Evolutionary conservation across 2,888 invertebrate genomes (phyloP), one percentile per base, ranked within the genome.

Genomic region (Drosophila paramelanica): DNA sequence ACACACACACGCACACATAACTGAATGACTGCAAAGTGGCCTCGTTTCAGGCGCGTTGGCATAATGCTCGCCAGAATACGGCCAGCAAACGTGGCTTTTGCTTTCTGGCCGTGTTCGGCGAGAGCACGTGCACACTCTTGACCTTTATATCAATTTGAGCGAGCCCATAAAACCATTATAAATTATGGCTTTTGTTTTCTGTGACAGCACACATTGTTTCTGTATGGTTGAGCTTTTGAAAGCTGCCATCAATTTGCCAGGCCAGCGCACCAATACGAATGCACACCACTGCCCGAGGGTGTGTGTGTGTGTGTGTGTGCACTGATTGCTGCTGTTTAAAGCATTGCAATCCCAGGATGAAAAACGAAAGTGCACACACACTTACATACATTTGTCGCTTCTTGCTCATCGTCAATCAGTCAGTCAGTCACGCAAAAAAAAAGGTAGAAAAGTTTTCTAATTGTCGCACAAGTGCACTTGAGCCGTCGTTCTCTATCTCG

Each of bases 71-170:
- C 51, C 60, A 33, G 61, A 61, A 52, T 47, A 46, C 43, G 60
- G 46, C 46, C 47, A 55, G 42, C 42, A 11, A 72, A 20, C 39
- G 38, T 56, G 52, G 50, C 57, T 53, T 36, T 51, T 49, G 49
- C 42, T 50, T 59, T 46, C 52, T 59, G 52, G 56, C 49, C 70
- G n/a, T 56, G 72, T 14, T 55, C 27, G 14, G 23, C 17, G 57
- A 1, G 50, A 47, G 75, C 73, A 74, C 75, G 70, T 75, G 66
- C 66, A 56, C 51, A 70, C 79, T 72, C 77, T 77, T 84, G 82
- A 82, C 82, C 82, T 85, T 85, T 71, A 81, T 79, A 85, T 79
- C 77, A 85, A 85, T 82, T 81, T 77, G 60, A 82, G 85, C 74
- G 74, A 58, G 42, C 52, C 73, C 77, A 59, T 70, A 66, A 70